Evolutionary conservation across 2,797 vertebrate species (phyloP), one percentile per base, ranked within the genome.

Genomic region (Catamblyrhynchus diadema): DNA sequence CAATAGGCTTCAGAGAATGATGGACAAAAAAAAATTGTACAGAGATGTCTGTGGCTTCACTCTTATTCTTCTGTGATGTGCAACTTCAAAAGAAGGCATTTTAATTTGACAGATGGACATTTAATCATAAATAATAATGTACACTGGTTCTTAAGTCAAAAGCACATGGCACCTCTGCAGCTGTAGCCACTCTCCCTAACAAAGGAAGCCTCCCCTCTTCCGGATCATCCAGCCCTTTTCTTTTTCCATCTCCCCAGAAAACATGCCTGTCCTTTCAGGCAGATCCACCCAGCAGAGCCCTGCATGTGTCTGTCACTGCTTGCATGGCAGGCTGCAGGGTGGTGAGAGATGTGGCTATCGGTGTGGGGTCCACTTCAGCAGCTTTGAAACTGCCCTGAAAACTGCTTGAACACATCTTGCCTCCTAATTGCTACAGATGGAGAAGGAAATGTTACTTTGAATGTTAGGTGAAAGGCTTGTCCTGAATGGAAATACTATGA

Each of bases 61-160:
- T 90, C 53, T 84, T 78, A 66, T 90, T 94, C 72, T 89, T 96
- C 71, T 84, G 54, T 22, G 12, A 82, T 27, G 35, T 74, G 37
- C 45, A 87, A 69, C 73, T 95, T 95, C 90, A 95, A 93, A 96
- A 94, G 88, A 81, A 90, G 25, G 85, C 73, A 91, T 94, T 94
- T 93, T 82, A 92, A 96, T 93, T 92, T 93, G 95, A 86, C 93
- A 95, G 96, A 96, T 79, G 79, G 89, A 93, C 88, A 88, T 90
- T 91, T 82, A 84, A 88, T 93, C 64, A 91, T 95, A 97, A 96
- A 94, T 86, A 94, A 79, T 81, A 77, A 90, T 64, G 44, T 35
- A 53, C 66, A 57, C 30, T 79, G n/a, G 18, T 64, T 86, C 82
- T 91, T 91, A 83, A 86, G 47, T 57, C n/a, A 53, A 69, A 93